These are phyloP conservation scores for Falco rusticolus DNA, from an alignment of 2,797 vertebrate species.

Conservation along the genomic window DNA sequence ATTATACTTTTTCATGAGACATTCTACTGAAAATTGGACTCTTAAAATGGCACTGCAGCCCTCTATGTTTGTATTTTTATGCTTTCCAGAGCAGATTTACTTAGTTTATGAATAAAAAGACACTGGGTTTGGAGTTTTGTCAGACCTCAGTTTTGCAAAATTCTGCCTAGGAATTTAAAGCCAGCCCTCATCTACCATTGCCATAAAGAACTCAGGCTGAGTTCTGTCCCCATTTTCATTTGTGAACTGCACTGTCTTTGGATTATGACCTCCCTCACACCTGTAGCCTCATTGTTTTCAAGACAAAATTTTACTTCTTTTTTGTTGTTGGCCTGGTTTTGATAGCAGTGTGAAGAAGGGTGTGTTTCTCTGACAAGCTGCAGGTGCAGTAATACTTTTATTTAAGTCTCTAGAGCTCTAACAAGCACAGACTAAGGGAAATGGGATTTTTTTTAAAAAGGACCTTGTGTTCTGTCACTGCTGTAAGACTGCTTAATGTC, in stretches of 20 bases:
- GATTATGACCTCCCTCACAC: conserved; percentile 57
- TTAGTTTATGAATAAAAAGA: not conserved
- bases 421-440: conserved; percentile 44
- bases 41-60: not conserved
- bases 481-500: conserved; percentile 22
- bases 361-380: conserved; percentile 49
- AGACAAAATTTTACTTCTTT: conserved; percentile 32
- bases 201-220: conserved; percentile 61
- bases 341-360: conserved; percentile 45
- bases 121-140: not conserved
- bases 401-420: conserved; percentile 39
- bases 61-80: not conserved
- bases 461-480: not conserved
- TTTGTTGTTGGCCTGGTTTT: conserved; percentile 56
- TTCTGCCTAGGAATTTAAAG: conserved; percentile 44
- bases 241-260: conserved; percentile 46
- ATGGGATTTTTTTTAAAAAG: not conserved
- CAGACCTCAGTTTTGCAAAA: conserved; percentile 18
- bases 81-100: not conserved
- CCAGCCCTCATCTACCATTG: not conserved
- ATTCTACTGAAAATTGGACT: not conserved
- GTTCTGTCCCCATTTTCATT: conserved; percentile 56
- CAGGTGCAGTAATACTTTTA: conserved; percentile 38
- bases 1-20: not conserved
- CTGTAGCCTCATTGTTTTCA: conserved; percentile 62